A percentile compares a stretch with the other conserved stretches of the same genome.
Conservation (phyloP, 1,140 invertebrate species). For the Meloidogyne floridensis region DNA sequence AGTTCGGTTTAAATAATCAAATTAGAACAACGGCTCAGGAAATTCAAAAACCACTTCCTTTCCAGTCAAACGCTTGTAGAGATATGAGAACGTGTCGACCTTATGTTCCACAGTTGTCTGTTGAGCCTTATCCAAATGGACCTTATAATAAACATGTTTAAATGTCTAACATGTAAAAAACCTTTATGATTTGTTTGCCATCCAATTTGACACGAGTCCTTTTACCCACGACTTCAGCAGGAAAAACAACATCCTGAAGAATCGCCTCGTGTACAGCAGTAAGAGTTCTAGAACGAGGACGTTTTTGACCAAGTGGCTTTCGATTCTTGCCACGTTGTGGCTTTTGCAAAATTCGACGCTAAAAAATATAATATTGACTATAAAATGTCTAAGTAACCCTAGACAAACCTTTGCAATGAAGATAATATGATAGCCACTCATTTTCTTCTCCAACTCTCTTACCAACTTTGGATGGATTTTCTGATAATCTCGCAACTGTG, state of each 20-base stretch:
- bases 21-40: constrained; percentile 80
- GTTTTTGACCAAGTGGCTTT: constrained; percentile 89
- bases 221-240: constrained; percentile 98
- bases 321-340: constrained; percentile 90
- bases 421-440: constrained; percentile 96
- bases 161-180: not conserved
- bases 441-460: constrained; percentile 97
- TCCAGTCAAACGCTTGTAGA: constrained; percentile 98
- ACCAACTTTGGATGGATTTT: constrained; percentile 94
- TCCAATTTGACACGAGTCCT: constrained; percentile 92
- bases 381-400: not conserved
- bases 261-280: constrained; percentile 96
- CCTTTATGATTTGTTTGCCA: constrained; percentile 89
- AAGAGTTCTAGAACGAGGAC: constrained; percentile 89
- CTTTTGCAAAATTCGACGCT: constrained; percentile 95
- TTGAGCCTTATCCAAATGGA: constrained; percentile 96
- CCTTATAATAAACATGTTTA: constrained; percentile 64
- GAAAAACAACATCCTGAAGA: constrained; percentile 94
- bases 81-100: constrained; percentile 93
- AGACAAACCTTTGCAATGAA: constrained; percentile 78
- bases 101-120: constrained; percentile 99
- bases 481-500: constrained; percentile 93
- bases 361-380: constrained; percentile 63
- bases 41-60: constrained; percentile 99
- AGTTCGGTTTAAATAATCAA: not conserved